Conservation (phyloP, 1,140 invertebrate species). For the Brachionus calyciflorus region DNA sequence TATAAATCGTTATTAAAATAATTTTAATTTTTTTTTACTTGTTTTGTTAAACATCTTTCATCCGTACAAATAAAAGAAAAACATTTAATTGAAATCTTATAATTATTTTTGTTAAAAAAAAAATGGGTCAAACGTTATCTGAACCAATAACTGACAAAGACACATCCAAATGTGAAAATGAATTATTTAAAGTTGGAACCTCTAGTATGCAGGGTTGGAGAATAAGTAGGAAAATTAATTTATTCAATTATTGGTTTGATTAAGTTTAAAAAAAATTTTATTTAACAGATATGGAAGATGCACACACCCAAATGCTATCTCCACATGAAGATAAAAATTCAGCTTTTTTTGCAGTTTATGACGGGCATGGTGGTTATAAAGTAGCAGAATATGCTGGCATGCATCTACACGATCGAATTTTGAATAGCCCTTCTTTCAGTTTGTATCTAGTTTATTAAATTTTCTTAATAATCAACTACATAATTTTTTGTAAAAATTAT, state of each 20-base stretch:
- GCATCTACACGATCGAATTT: constrained; percentile 18
- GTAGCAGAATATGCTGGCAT: constrained; percentile 27
- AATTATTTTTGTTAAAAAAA: too few species aligned
- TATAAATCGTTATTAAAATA: too few species aligned
- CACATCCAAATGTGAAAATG: constrained; percentile 60
- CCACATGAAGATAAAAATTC: constrained; percentile 78
- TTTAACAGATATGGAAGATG: constrained; percentile 84
- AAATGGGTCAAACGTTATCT: constrained; percentile 88
- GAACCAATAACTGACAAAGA: constrained; percentile 89
- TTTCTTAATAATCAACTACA: background rate
- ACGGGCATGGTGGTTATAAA: constrained; percentile 76
- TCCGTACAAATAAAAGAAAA: background rate
- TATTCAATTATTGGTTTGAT: too few species aligned
- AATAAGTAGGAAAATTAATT: constrained; percentile 73
- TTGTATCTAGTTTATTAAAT: too few species aligned
- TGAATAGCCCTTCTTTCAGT: constrained; percentile 5
- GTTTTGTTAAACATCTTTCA: too few species aligned
- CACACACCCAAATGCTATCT: constrained; percentile 87
- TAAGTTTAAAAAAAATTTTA: too few species aligned
- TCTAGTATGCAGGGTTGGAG: constrained; percentile 99
- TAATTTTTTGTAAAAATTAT: too few species aligned
- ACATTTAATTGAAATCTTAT: too few species aligned
- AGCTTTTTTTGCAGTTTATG: constrained; percentile 93
- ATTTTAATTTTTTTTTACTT: too few species aligned
- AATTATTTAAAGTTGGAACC: constrained; percentile 71